phyloP scores from a whole-genome alignment of 2,888 invertebrate genomes.

The Dendrolimus pini region DNA sequence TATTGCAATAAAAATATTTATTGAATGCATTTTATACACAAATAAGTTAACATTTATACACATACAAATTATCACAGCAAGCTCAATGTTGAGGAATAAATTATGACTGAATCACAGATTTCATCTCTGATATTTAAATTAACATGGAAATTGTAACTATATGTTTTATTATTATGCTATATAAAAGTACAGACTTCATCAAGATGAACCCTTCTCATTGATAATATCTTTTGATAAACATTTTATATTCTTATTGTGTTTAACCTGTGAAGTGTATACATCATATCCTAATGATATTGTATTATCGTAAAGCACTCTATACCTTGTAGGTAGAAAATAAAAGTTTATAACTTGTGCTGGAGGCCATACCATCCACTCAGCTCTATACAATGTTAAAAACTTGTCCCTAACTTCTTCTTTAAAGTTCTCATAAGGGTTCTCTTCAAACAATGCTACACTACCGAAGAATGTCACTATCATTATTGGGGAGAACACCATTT shows the following conservation, averaged over 20 bases:
- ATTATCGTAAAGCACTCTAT: constrained; percentile 93
- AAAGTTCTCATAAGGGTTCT: constrained; percentile 78
- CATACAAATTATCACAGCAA: constrained; percentile 46
- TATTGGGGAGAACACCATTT: constrained; percentile 90
- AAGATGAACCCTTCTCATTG: constrained; percentile 4
- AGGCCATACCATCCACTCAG: constrained; percentile 97
- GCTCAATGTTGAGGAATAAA: constrained; percentile 24
- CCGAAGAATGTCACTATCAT: constrained; percentile 89
- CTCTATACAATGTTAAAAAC: constrained; percentile 85
- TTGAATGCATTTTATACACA: not conserved
- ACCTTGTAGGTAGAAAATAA: constrained; percentile 89
- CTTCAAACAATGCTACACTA: constrained; percentile 86
- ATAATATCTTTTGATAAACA: constrained; percentile 15
- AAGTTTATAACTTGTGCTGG: constrained; percentile 96
- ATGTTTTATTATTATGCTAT: too few relatives aligned
- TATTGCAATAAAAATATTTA: not conserved
- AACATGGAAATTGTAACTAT: too few relatives aligned
- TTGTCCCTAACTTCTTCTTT: constrained; percentile 84
- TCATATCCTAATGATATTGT: constrained; percentile 92
- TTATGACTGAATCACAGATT: constrained; percentile 13
- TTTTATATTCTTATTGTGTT: constrained; percentile 67
- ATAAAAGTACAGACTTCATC: not conserved
- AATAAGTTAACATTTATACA: constrained; percentile 5
- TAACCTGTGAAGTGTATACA: constrained; percentile 90
- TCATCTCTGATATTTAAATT: constrained; percentile 6